Base-by-base conservation (phyloP, 2,797 vertebrate genomes). In the Limnodromus scolopaceus region DNA sequence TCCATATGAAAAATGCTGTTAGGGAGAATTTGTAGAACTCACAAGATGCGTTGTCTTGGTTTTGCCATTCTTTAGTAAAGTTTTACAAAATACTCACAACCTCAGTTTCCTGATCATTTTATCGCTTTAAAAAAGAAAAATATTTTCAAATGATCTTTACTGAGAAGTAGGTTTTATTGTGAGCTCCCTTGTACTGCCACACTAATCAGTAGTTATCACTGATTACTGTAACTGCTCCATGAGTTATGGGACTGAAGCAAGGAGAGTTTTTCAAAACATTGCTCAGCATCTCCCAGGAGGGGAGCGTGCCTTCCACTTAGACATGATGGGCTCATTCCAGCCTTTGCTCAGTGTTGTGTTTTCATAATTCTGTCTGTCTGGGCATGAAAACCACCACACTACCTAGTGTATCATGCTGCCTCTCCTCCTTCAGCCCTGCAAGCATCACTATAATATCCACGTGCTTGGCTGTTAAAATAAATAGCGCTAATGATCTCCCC, bases 111-210 rank as follows among this genome's bases (percentile, higher is more conserved):
- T 54, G 34, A 75, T 75, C 4, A 46, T 70, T 87, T 80, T 57
- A 87, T 57, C 43, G 23, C 66, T 54, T 87, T 53, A 39, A 74
- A 92, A 92, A 81, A 76, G 14, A 84, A 70, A 93, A 81, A 57
- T 64, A 13, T 57, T 92, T 60, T 85, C 74, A 64, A 45, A 57
- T 28, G 36, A 61, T 93, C 34, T 82, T 57, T 68, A 2, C 28
- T 23, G 43, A 82, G 69, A 65, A 64, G 19, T 12, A 53, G 32
- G 9, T 51, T 95, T 81, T 43, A 25, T 39, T 84, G 64, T 28
- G 55, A 91, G 64, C 54, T 61, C 17, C 58, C 2, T 6, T n/a
- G 32, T 60, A 36, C 41, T 72, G 61, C 79, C 34, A 65, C 0
- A 0, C 36, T 81, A 36, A 84, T 79, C 85, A 82, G 32, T 84